Conservation (phyloP, 2,797 vertebrate species). For the Lepilemur septentrionalis region DNA sequence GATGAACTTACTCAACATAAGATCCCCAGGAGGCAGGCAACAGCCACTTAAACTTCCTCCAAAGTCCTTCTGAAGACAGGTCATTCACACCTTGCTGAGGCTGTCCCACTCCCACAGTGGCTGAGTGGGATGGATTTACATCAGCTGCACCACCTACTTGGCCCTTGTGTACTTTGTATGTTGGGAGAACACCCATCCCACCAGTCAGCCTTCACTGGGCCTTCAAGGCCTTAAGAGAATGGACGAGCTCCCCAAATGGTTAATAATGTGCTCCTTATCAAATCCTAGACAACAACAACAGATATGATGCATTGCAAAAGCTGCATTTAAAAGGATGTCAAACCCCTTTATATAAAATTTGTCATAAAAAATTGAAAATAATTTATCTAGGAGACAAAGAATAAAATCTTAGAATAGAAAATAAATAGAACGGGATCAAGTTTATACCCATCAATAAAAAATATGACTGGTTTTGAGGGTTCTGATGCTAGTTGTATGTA, state of each 20-base stretch:
- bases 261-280: not conserved
- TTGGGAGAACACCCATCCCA: not conserved
- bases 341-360: not conserved
- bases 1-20: not conserved
- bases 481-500: not conserved
- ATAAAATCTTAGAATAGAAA: constrained; percentile 8
- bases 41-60: not conserved
- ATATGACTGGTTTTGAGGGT: not conserved
- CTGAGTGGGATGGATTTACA: not conserved
- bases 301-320: not conserved
- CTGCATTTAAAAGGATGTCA: not conserved
- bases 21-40: not conserved
- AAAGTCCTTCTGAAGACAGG: not conserved
- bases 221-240: not conserved
- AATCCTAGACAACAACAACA: not conserved
- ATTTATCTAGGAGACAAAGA: constrained; percentile 31
- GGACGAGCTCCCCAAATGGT: not conserved
- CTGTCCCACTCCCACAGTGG: accelerated
- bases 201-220: not conserved
- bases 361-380: not conserved
- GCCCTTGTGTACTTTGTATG: not conserved
- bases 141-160: not conserved
- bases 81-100: not conserved
- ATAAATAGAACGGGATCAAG: not conserved
- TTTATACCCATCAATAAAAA: not conserved